Conservation (phyloP, 2,888 invertebrate genomes). For the Pammene aurita region DNA sequence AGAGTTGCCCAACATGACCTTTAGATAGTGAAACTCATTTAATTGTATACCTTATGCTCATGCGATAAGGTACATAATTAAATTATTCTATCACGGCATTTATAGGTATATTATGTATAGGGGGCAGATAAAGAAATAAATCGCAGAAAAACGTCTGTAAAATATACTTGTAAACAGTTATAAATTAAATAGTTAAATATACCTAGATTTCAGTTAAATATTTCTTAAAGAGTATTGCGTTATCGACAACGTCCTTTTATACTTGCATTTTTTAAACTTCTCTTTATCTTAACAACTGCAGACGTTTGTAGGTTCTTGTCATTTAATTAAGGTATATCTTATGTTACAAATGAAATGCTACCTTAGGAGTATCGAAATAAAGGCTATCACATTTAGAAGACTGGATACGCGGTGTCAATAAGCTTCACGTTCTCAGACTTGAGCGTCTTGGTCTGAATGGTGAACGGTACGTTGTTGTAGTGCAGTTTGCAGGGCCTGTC, state of each 20-base stretch:
- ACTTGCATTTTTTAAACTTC: background rate
- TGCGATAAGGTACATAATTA: background rate
- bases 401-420: conserved; percentile 74
- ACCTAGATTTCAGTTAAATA: background rate
- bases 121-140: conserved; percentile 19
- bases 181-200: background rate
- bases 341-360: background rate
- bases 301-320: background rate
- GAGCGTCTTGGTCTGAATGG: conserved; percentile 73
- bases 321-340: background rate
- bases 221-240: conserved; percentile 14
- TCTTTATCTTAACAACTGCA: background rate
- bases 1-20: conserved; percentile 33
- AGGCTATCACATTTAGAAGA: conserved; percentile 50
- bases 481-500: conserved; percentile 88
- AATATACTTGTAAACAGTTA: conserved; percentile 21
- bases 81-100: background rate
- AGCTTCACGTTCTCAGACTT: conserved; percentile 68
- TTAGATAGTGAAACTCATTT: conserved; percentile 23
- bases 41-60: background rate
- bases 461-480: conserved; percentile 71
- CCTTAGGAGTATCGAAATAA: conserved; percentile 3
- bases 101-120: conserved; percentile 8
- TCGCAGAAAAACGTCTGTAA: conserved; percentile 3
- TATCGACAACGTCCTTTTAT: background rate